Evolutionary conservation across 64 coral and sea anemone species (phyloP), one percentile per base, ranked within the genome.

Genomic region (Cladopsammia gracilis): DNA sequence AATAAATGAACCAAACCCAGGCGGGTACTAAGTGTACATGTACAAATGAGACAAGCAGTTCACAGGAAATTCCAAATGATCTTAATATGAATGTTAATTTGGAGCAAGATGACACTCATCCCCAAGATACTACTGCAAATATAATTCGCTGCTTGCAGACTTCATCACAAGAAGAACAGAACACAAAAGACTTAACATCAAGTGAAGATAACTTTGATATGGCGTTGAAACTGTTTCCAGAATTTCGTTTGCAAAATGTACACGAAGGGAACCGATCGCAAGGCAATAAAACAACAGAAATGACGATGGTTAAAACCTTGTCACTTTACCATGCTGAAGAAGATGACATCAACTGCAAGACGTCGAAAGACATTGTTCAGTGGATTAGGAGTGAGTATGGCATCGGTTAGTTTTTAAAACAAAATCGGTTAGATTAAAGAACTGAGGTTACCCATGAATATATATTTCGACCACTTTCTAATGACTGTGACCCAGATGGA

Each of bases 141-240:
- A n/a, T 48, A 74, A 19, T 18, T n/a, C 15, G 14, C 3, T 9
- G 72, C 47, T 49, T 20, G 13, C 43, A 49, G 26, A 75, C 34
- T 34, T 34, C 34, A 34, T 34, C 34, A 34, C 34, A 34, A 34
- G 49, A 18, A 3, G 25, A 59, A 14, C 20, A 42, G 42, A 42
- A 18, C 77, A 0, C 22, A 9, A 14, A 15, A 6, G 15, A 12
- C 7, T 49, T 12, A 11, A 4, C 75, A 23, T 12, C 48, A 52
- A 56, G 7, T 10, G 10, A 54, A 7, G 25, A n/a, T 25, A 20
- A 79, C 23, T 16, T 79, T 34, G 12, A 22, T 59, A 60, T 44
- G 24, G 77, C 77, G 13, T 60, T 79, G 14, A 53, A 79, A 59
- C 24, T 79, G 20, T 79, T 79, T 59, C 77, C 77, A 34, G 77